Percentiles rank a stretch among this genome's conserved stretches.
phyloP scores from a whole-genome alignment of 2,797 vertebrate genomes.

The Gephyroberyx darwinii region DNA sequence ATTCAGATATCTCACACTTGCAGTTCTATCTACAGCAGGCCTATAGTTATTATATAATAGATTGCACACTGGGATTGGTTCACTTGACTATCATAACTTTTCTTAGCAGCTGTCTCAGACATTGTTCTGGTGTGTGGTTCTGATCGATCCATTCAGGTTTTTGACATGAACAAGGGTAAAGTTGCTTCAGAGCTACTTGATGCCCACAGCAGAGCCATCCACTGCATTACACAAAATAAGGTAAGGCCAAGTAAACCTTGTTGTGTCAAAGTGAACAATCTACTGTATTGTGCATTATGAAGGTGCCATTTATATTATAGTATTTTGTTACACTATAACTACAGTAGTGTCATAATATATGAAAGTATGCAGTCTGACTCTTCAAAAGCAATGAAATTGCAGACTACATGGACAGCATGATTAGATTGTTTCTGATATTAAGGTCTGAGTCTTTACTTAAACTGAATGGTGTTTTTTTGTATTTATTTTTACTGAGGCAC shows the following conservation, averaged over 20 bases:
- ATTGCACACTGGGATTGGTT: background rate
- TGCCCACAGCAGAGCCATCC: slow-evolving; percentile 83
- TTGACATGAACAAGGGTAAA: slow-evolving; percentile 87
- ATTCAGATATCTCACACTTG: background rate
- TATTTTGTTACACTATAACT: too few species aligned
- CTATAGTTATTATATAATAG: background rate
- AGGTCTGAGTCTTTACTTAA: background rate
- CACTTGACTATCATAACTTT: slow-evolving; percentile 7
- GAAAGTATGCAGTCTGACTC: background rate
- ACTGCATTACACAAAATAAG: slow-evolving; percentile 91
- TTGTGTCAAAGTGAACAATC: background rate
- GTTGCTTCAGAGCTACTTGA: slow-evolving; percentile 81
- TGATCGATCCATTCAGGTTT: slow-evolving; percentile 86
- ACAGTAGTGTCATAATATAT: slow-evolving; percentile 1
- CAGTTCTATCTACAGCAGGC: background rate
- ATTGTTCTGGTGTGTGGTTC: slow-evolving; percentile 84
- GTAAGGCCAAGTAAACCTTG: slow-evolving; percentile 68
- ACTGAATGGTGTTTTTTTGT: background rate
- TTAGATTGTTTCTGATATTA: background rate
- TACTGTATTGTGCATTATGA: background rate
- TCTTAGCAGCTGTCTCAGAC: slow-evolving; percentile 78
- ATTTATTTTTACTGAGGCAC: background rate
- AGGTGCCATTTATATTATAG: background rate
- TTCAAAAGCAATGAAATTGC: background rate
- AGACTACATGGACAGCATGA: background rate